Conservation (phyloP, 2,797 vertebrate genomes). For the Sebastes wilsoni region DNA sequence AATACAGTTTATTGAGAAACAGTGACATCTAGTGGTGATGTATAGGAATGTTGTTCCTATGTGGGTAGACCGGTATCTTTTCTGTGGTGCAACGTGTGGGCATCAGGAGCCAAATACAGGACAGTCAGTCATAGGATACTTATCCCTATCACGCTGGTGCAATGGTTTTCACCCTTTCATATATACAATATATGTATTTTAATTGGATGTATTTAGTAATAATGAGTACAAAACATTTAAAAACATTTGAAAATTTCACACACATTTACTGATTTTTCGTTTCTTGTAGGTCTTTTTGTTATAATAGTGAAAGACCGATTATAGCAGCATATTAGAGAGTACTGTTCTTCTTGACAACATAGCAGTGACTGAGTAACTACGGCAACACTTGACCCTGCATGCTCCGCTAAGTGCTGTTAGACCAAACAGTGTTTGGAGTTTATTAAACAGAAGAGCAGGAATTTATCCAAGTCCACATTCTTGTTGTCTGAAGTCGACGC, state of each 20-base stretch:
- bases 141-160: background rate
- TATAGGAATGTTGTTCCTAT: background rate
- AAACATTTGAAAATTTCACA: background rate
- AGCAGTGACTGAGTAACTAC: background rate
- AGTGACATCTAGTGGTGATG: conserved; percentile 18
- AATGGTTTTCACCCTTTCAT: background rate
- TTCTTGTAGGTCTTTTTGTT: background rate
- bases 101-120: background rate
- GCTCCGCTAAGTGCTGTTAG: background rate
- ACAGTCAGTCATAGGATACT: background rate
- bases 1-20: background rate
- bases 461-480: conserved; percentile 23
- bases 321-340: background rate
- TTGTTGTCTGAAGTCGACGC: background rate
- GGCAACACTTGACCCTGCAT: background rate
- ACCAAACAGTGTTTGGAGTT: conserved; percentile 1
- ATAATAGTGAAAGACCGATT: background rate
- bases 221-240: background rate
- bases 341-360: background rate
- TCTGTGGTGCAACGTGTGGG: background rate
- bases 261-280: background rate
- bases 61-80: rapidly evolving
- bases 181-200: background rate
- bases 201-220: background rate
- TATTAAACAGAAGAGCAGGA: conserved; percentile 34